A percentile compares a stretch with the other conserved stretches of the same genome.
Evolutionary conservation across 2,797 vertebrate species (phyloP).

Genomic region (Microcaecilia unicolor): DNA sequence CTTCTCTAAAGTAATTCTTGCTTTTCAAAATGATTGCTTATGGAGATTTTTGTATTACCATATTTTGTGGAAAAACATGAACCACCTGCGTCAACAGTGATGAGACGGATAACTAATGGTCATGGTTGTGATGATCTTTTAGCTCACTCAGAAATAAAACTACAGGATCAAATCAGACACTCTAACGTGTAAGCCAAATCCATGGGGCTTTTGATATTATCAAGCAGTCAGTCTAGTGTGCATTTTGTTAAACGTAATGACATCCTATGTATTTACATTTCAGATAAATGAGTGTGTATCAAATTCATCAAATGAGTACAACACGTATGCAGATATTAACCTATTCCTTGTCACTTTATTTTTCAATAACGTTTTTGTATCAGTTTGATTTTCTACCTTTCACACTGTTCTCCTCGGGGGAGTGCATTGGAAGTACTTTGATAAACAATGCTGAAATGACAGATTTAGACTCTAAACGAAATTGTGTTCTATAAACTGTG

Average conservation of each 20-base stretch:
- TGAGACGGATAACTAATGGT: conserved; percentile 5
- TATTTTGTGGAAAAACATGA: too few relatives aligned
- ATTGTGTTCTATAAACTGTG: conserved; percentile 58
- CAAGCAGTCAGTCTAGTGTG: too few relatives aligned
- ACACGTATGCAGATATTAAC: conserved; percentile 33
- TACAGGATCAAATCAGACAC: conserved; percentile 14
- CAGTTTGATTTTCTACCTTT: conserved; percentile 40
- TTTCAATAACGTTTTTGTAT: conserved; percentile 20
- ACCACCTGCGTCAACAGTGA: too few relatives aligned
- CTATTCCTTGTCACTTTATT: conserved; percentile 15
- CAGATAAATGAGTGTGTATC: conserved; percentile 21
- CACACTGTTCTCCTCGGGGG: conserved; percentile 29
- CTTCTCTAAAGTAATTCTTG: too few relatives aligned
- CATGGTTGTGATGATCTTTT: conserved; percentile 5
- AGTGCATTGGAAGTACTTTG: conserved; percentile 29
- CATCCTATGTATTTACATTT: conserved; percentile 20
- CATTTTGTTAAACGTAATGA: too few relatives aligned
- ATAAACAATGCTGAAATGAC: conserved; percentile 59
- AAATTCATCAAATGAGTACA: conserved; percentile 13
- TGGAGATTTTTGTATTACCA: too few relatives aligned
- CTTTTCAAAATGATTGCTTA: too few relatives aligned
- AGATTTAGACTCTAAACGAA: conserved; percentile 57
- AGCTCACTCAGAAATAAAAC: conserved; percentile 5
- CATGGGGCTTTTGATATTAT: not conserved
- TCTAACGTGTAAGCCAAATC: not conserved